phyloP scores from a whole-genome alignment of 1,140 invertebrate species.

The Lordiphosa clarofinis region DNA sequence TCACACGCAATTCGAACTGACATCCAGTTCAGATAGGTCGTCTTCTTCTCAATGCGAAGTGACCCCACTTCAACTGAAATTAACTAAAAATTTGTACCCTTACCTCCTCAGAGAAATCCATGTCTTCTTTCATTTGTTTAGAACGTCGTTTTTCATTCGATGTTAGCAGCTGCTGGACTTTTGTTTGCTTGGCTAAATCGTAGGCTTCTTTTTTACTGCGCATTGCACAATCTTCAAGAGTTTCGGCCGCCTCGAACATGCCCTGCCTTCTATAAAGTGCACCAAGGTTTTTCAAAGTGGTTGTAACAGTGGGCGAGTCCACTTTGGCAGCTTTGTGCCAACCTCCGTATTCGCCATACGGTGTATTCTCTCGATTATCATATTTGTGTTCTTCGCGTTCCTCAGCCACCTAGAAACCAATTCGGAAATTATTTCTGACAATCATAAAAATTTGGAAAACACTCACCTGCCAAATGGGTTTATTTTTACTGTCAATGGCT shows the following conservation, averaged over 20 bases:
- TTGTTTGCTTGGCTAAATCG: conserved; percentile 94
- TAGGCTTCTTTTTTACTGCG: conserved; percentile 95
- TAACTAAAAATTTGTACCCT: neutral
- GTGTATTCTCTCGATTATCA: conserved; percentile 93
- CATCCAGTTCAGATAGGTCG: too few species aligned
- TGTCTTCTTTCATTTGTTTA: conserved; percentile 71
- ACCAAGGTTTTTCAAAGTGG: conserved; percentile 97
- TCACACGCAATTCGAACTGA: too few species aligned
- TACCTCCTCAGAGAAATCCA: conserved; percentile 74
- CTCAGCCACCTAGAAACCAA: conserved; percentile 88
- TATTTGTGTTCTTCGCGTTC: conserved; percentile 97
- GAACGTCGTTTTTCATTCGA: conserved; percentile 77
- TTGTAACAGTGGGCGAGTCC: conserved; percentile 97
- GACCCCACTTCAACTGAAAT: neutral
- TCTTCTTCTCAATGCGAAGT: neutral
- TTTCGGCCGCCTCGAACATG: conserved; percentile 99
- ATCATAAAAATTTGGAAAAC: neutral
- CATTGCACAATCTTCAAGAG: conserved; percentile 97
- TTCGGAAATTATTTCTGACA: neutral
- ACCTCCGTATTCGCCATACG: conserved; percentile 96
- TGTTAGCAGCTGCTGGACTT: conserved; percentile 86
- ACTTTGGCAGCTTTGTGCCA: conserved; percentile 99
- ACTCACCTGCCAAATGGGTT: conserved; percentile 97
- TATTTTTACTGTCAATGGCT: conserved; percentile 97
- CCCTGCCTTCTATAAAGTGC: conserved; percentile 98